These are phyloP conservation scores for Epizoanthus rinbou DNA, from an alignment of 92 coral and sea anemone genomes.

Conservation along the genomic window DNA sequence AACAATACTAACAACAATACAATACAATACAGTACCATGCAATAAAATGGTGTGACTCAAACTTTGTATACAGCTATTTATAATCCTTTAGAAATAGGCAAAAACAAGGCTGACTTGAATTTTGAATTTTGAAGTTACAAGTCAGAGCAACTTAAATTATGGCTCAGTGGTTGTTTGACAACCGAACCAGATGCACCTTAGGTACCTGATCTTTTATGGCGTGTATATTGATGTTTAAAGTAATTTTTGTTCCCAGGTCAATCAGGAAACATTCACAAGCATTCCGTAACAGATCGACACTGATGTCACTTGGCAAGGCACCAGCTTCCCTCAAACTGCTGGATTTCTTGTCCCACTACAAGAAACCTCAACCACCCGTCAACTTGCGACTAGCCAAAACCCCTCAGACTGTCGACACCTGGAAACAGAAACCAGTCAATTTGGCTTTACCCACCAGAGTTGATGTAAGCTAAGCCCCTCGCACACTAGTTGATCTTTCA, in stretches of 20 bases:
- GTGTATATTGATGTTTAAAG: too few species aligned
- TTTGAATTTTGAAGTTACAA: too few species aligned
- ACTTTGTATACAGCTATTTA: too few species aligned
- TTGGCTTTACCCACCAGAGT: constrained; percentile 83
- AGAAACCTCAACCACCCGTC: constrained; percentile 97
- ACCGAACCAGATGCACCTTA: too few species aligned
- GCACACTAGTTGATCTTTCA: not conserved
- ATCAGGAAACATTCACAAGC: constrained; percentile 74
- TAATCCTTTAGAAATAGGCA: too few species aligned
- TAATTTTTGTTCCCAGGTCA: constrained; percentile 43
- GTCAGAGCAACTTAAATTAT: too few species aligned
- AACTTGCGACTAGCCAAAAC: constrained; percentile 96
- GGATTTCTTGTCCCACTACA: constrained; percentile 92
- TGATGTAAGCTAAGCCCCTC: constrained; percentile 60
- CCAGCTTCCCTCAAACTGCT: constrained; percentile 84
- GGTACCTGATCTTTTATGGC: too few species aligned
- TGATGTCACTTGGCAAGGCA: constrained; percentile 69
- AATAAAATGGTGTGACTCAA: too few species aligned
- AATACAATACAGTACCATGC: too few species aligned
- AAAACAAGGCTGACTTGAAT: too few species aligned
- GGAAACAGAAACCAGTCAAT: constrained; percentile 87
- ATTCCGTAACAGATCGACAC: constrained; percentile 62
- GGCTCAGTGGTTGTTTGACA: too few species aligned
- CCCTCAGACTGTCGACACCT: constrained; percentile 92
- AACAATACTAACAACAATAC: too few species aligned